These are phyloP conservation scores for Argopecten irradians DNA, from an alignment of 1,140 invertebrate species.

Conservation along the genomic window DNA sequence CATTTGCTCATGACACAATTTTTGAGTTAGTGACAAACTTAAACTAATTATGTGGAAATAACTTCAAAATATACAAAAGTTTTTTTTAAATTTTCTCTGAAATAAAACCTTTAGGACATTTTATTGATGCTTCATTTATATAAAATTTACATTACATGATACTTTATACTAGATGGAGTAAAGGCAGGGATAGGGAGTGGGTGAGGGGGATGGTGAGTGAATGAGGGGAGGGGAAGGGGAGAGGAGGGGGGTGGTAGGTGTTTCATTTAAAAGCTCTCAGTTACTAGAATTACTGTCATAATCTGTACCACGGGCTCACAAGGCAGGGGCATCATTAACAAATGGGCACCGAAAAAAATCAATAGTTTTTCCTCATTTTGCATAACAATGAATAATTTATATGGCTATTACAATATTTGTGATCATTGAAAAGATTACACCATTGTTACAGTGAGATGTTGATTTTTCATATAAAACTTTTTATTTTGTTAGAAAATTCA, in stretches of 20 bases:
- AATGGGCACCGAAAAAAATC: not conserved
- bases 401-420: not conserved
- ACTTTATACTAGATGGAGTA: too few relatives aligned
- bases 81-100: too few relatives aligned
- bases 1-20: too few relatives aligned
- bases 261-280: not conserved
- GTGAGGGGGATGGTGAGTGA: too few relatives aligned
- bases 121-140: too few relatives aligned
- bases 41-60: too few relatives aligned
- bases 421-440: not conserved
- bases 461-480: not conserved
- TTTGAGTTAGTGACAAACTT: too few relatives aligned
- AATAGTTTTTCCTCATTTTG: slow-evolving; percentile 13
- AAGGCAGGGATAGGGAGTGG: too few relatives aligned
- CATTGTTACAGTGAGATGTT: not conserved
- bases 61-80: too few relatives aligned
- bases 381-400: slow-evolving; percentile 23
- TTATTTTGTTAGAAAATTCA: not conserved
- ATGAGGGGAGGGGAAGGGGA: not conserved
- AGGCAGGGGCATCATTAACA: not conserved
- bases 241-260: not conserved
- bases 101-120: too few relatives aligned
- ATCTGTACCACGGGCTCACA: not conserved
- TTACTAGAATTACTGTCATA: not conserved
- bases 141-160: too few relatives aligned